Evolutionary conservation across 2,113 vertebrate genomes (phyloP).

Genomic region (Oenanthe oenanthe): DNA sequence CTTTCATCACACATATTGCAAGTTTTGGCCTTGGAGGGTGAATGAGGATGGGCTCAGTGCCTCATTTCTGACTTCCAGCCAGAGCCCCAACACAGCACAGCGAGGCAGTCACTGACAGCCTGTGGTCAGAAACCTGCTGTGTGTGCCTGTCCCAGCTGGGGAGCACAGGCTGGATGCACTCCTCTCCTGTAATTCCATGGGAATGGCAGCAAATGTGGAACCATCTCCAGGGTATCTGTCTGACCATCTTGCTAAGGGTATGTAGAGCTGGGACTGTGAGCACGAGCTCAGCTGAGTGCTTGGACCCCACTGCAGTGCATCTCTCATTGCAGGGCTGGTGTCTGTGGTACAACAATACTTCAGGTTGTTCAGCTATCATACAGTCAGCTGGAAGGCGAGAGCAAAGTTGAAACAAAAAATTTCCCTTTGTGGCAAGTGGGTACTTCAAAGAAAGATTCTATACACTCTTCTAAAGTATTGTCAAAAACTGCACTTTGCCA

Average conservation of each 20-base stretch:
- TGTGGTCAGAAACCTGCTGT: neutral
- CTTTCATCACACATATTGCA: neutral
- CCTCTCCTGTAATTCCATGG: neutral
- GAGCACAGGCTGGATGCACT: neutral
- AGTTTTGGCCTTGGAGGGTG: neutral
- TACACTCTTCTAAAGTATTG: neutral
- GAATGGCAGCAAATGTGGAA: neutral
- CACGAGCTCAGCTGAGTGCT: rapidly evolving
- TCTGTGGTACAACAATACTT: neutral
- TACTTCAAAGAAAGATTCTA: neutral
- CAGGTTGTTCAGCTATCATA: neutral
- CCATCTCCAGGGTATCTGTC: neutral
- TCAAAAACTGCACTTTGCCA: neutral
- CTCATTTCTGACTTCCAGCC: neutral
- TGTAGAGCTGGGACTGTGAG: neutral
- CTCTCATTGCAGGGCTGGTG: neutral
- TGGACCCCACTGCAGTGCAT: rapidly evolving
- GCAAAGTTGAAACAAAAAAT: neutral
- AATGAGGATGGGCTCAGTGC: neutral
- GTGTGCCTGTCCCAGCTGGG: rapidly evolving
- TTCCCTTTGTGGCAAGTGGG: neutral
- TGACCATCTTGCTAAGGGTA: neutral
- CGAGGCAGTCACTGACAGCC: neutral
- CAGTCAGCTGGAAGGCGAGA: rapidly evolving
- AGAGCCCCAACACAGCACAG: neutral